phyloP scores from a whole-genome alignment of 2,113 vertebrate species.

The Hepsetus odoe region DNA sequence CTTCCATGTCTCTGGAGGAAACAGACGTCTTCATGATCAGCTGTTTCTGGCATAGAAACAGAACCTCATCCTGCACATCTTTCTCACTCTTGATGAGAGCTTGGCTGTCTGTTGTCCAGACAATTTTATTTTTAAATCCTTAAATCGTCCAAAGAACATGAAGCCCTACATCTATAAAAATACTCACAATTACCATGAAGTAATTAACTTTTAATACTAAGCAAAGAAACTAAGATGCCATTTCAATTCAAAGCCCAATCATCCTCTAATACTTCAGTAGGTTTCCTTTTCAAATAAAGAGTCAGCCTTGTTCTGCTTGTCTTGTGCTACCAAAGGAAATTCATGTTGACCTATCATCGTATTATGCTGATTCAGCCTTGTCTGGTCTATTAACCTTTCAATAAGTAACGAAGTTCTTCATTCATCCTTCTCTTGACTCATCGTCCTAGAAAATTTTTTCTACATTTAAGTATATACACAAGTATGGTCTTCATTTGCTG shows the following conservation, averaged over 20 bases:
- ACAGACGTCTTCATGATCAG: conserved; percentile 44
- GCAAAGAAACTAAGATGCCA: background rate
- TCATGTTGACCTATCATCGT: conserved; percentile 50
- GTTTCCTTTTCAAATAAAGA: conserved; percentile 6
- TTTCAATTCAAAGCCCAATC: background rate
- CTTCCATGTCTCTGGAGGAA: conserved; percentile 29
- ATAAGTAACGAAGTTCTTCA: conserved; percentile 72
- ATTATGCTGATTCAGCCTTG: conserved; percentile 76
- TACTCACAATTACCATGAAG: background rate
- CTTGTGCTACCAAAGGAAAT: conserved; percentile 32
- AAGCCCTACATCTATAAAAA: conserved; percentile 1
- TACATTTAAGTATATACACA: background rate
- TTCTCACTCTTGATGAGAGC: background rate
- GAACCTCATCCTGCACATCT: conserved; percentile 32
- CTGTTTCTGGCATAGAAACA: conserved; percentile 16
- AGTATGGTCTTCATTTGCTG: conserved; percentile 9
- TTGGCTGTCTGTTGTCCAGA: background rate
- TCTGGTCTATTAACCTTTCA: conserved; percentile 77
- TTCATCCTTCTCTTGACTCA: conserved; percentile 38
- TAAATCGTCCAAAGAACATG: conserved; percentile 1
- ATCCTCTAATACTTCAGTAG: background rate
- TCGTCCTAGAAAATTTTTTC: background rate
- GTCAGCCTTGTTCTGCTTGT: conserved; percentile 12
- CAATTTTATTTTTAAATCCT: conserved; percentile 9
- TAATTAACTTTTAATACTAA: background rate